Percentiles rank a stretch among this genome's conserved stretches.
phyloP scores from a whole-genome alignment of 2,797 vertebrate genomes.

The Carduelis carduelis region DNA sequence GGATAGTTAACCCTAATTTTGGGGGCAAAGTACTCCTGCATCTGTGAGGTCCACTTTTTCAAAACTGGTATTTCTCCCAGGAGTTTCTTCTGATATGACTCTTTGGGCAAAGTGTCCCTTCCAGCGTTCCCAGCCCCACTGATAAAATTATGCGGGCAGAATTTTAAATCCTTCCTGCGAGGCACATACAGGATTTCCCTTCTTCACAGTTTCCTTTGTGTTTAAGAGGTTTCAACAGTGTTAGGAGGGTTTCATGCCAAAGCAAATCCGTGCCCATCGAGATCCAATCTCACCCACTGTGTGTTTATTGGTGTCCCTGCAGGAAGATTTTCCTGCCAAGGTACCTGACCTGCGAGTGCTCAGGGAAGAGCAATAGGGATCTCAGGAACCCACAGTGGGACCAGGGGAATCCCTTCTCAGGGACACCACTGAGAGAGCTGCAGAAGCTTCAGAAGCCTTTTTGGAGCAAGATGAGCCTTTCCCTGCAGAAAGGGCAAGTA shows the following conservation, averaged over 20 bases:
- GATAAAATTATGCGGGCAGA: background rate
- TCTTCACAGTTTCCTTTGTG: background rate
- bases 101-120: background rate
- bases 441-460: background rate
- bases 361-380: background rate
- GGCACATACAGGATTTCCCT: background rate
- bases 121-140: background rate
- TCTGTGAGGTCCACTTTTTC: background rate
- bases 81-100: background rate
- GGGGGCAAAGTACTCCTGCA: background rate
- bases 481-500: background rate
- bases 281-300: background rate
- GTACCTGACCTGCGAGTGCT: background rate
- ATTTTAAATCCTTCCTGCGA: background rate
- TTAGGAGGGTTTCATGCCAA: background rate
- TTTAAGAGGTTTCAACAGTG: background rate
- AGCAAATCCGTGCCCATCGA: background rate
- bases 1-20: background rate
- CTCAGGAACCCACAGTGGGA: background rate
- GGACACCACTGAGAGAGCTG: background rate
- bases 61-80: background rate
- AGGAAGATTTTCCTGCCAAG: background rate
- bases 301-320: background rate
- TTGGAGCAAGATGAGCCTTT: background rate
- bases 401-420: fast-evolving